Evolutionary conservation across 2,113 vertebrate species (phyloP).

Genomic region (Anarhynchus alexandrinus): DNA sequence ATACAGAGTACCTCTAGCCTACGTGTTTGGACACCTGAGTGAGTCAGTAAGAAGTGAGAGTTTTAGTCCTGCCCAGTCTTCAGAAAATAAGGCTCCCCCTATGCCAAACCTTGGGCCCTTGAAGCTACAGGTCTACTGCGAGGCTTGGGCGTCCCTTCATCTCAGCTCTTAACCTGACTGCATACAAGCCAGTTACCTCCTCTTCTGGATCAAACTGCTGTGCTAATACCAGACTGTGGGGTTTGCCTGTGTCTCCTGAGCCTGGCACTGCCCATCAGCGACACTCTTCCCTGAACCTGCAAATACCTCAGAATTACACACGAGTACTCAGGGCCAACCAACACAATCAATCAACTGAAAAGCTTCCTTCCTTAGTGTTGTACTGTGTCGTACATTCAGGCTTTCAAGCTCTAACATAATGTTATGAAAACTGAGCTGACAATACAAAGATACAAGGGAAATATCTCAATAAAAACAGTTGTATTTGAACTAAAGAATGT

Average conservation of each 20-base stretch:
- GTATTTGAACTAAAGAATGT: background rate
- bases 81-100: background rate
- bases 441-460: background rate
- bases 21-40: accelerated
- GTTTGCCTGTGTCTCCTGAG: background rate
- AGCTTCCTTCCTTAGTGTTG: background rate
- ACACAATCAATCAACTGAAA: background rate
- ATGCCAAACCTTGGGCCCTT: background rate
- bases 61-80: background rate
- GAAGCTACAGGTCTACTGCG: background rate
- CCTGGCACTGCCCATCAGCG: background rate
- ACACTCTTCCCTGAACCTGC: too few relatives aligned
- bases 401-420: accelerated
- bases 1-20: background rate
- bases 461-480: background rate
- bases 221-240: background rate
- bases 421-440: background rate
- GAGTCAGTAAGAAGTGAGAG: background rate
- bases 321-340: background rate
- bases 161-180: background rate
- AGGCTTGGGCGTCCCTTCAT: background rate
- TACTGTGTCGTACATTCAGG: accelerated
- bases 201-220: background rate
- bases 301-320: background rate
- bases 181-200: background rate